phyloP scores from a whole-genome alignment of 1,140 invertebrate species.

The Drosophila takahashii region DNA sequence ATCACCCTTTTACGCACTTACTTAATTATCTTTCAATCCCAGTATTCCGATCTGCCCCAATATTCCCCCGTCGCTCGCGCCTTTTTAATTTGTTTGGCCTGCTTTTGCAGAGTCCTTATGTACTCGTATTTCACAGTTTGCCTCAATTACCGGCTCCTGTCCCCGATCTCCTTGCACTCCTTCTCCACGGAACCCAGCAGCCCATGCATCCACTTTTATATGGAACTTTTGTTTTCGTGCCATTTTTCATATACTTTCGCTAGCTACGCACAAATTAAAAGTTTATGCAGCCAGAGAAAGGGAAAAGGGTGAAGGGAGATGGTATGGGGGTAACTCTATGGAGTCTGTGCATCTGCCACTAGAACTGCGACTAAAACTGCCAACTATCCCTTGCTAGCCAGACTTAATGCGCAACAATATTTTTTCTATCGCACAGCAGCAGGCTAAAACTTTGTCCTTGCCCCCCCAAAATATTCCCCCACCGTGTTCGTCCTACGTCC shows the following conservation, averaged over 20 bases:
- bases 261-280: constrained; percentile 61
- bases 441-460: constrained; percentile 33
- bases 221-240: constrained; percentile 58
- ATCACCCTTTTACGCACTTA: constrained; percentile 1
- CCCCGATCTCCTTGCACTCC: background rate
- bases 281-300: constrained; percentile 22
- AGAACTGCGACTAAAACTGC: constrained; percentile 29
- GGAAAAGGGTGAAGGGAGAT: background rate
- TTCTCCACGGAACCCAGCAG: constrained; percentile 7
- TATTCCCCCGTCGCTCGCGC: background rate
- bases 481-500: background rate
- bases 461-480: background rate
- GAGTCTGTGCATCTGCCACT: constrained; percentile 22
- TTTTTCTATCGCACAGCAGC: constrained; percentile 43
- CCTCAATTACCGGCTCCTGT: constrained; percentile 40
- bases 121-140: constrained; percentile 57
- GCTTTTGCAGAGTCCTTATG: constrained; percentile 27
- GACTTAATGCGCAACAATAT: constrained; percentile 46
- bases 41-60: constrained; percentile 22
- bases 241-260: constrained; percentile 65
- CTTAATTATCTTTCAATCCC: constrained; percentile 22
- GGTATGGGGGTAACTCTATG: background rate
- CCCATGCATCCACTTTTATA: constrained; percentile 24
- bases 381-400: constrained; percentile 47
- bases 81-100: constrained; percentile 55